Evolutionary conservation across 2,113 vertebrate genomes (phyloP).

Genomic region (Cinclus mexicanus): DNA sequence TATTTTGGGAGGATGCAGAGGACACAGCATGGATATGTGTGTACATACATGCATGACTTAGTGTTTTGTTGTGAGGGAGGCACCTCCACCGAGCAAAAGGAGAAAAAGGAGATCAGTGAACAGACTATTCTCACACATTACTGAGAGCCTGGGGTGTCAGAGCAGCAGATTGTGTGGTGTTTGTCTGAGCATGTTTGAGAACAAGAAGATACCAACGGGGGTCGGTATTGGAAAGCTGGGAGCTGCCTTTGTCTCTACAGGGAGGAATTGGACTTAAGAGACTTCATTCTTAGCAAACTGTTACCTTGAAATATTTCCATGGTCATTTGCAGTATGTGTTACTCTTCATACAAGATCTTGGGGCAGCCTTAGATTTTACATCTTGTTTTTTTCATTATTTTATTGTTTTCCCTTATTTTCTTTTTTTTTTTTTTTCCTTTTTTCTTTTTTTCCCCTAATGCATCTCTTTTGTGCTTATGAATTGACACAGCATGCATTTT

Average conservation of each 20-base stretch:
- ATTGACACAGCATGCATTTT: conserved; percentile 65
- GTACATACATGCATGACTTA: not conserved
- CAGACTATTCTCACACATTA: not conserved
- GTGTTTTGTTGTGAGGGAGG: not conserved
- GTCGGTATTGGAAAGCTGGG: not conserved
- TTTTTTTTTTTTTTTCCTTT: accelerated
- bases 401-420: accelerated
- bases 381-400: not conserved
- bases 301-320: not conserved
- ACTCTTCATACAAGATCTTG: not conserved
- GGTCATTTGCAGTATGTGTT: not conserved
- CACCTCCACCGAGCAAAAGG: not conserved
- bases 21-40: not conserved
- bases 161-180: not conserved
- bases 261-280: not conserved
- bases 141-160: not conserved
- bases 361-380: not conserved
- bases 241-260: not conserved
- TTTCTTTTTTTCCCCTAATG: not conserved
- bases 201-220: not conserved
- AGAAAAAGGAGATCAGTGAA: not conserved
- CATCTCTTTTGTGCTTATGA: conserved; percentile 43
- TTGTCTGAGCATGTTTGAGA: not conserved
- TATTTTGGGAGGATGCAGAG: not conserved
- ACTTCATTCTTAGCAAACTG: not conserved